Conservation (phyloP, 35 echinoderm and acorn worm species). For the Strongylocentrotus purpuratus region DNA sequence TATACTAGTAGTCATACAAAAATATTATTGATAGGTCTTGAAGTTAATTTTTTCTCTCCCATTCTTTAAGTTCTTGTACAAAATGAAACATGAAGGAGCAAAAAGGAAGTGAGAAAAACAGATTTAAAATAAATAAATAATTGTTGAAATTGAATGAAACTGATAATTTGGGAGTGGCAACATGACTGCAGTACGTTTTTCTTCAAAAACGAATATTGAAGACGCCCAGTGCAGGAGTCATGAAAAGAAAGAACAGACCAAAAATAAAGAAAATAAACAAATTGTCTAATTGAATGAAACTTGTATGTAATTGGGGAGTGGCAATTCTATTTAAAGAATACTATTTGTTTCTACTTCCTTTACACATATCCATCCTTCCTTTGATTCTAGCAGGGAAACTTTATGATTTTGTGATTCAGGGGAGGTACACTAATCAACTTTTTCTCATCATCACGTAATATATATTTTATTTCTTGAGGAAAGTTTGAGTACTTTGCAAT, state of each 20-base stretch:
- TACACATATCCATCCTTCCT: background rate
- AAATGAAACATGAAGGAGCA: background rate
- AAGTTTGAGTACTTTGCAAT: too few species aligned
- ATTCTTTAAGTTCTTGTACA: too few species aligned
- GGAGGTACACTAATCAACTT: too few species aligned
- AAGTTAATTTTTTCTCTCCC: too few species aligned
- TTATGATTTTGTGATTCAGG: background rate
- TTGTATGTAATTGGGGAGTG: background rate
- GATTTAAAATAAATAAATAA: background rate
- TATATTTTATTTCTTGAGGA: too few species aligned
- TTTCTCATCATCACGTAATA: too few species aligned
- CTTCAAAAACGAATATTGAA: background rate
- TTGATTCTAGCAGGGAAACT: background rate
- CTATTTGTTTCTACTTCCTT: background rate
- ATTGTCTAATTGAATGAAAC: background rate
- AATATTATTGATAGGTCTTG: too few species aligned
- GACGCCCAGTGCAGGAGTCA: background rate
- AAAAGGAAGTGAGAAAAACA: background rate
- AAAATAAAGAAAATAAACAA: background rate
- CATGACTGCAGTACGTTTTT: too few species aligned
- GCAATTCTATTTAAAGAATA: background rate
- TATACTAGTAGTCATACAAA: too few species aligned
- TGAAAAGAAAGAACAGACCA: background rate
- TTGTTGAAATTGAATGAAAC: background rate
- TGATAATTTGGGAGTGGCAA: background rate